These are phyloP conservation scores for Hoplodrina blanda DNA, from an alignment of 2,888 invertebrate species.

Conservation along the genomic window DNA sequence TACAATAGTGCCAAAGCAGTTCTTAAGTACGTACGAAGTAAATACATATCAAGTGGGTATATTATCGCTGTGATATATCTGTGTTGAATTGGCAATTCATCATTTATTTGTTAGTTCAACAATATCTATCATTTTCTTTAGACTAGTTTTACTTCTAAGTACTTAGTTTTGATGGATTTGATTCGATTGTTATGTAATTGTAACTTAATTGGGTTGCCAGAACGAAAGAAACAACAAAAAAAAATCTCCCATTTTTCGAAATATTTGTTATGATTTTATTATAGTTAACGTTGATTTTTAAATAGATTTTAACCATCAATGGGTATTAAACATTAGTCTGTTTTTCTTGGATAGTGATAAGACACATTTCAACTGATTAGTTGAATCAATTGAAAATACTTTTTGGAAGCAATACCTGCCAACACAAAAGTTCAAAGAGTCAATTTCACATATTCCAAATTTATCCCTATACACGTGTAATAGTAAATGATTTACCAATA, in stretches of 20 bases:
- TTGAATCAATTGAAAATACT: not conserved
- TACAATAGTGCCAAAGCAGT: slow-evolving; percentile 12
- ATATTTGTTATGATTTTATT: too few species aligned
- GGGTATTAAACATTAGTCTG: too few species aligned
- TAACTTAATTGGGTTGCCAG: too few species aligned
- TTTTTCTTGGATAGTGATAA: too few species aligned
- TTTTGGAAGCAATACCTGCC: too few species aligned
- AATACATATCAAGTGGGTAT: not conserved
- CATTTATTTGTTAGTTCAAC: not conserved
- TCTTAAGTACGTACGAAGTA: not conserved
- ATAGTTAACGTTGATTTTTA: too few species aligned
- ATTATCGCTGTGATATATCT: not conserved
- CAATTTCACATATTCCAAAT: not conserved
- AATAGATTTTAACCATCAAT: too few species aligned
- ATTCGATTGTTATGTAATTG: not conserved
- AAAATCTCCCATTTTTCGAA: too few species aligned
- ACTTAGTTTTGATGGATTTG: not conserved
- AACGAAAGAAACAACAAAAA: too few species aligned
- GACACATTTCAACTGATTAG: not conserved
- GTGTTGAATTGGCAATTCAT: slow-evolving; percentile 3
- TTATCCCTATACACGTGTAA: not conserved
- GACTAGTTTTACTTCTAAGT: not conserved
- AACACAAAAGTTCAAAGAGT: not conserved
- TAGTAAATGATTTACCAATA: not conserved
- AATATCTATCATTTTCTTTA: not conserved